Conservation (phyloP, 2,888 invertebrate species). For the Apamea monoglypha region DNA sequence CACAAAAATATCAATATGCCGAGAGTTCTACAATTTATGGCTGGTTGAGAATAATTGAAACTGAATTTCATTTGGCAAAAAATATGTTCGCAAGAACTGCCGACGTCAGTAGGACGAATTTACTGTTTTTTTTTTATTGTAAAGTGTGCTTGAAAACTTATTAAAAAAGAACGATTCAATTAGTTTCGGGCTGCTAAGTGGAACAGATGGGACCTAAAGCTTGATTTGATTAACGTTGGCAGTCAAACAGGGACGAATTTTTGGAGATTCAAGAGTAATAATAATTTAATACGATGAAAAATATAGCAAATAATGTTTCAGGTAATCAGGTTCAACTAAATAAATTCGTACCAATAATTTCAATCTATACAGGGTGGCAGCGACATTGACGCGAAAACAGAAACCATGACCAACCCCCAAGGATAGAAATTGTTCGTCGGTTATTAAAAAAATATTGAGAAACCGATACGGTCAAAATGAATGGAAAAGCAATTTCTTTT, state of each 20-base stretch:
- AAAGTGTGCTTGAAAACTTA: constrained; percentile 41
- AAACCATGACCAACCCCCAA: too few species aligned
- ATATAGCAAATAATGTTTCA: too few species aligned
- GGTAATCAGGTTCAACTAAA: too few species aligned
- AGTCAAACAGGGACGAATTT: neutral
- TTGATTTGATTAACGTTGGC: constrained; percentile 9
- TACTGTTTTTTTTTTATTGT: constrained; percentile 34
- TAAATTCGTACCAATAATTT: too few species aligned
- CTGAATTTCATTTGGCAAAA: constrained; percentile 64
- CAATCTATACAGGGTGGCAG: too few species aligned
- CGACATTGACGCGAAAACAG: too few species aligned
- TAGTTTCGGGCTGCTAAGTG: constrained; percentile 24
- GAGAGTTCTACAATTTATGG: constrained; percentile 53
- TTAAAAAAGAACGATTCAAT: constrained; percentile 51
- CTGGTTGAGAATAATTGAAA: constrained; percentile 63
- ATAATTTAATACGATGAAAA: too few species aligned
- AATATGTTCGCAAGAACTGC: constrained; percentile 59
- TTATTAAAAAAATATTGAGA: too few species aligned
- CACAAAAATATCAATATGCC: constrained; percentile 44
- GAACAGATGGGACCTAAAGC: constrained; percentile 19
- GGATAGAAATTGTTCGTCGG: too few species aligned
- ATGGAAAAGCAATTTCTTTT: too few species aligned
- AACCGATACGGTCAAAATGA: too few species aligned
- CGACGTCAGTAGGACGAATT: constrained; percentile 45
- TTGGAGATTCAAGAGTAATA: neutral